Percentiles rank a stretch among this genome's conserved stretches.
These are phyloP conservation scores for Mormoops blainvillei DNA, from an alignment of 2,113 vertebrate genomes.

Conservation along the genomic window DNA sequence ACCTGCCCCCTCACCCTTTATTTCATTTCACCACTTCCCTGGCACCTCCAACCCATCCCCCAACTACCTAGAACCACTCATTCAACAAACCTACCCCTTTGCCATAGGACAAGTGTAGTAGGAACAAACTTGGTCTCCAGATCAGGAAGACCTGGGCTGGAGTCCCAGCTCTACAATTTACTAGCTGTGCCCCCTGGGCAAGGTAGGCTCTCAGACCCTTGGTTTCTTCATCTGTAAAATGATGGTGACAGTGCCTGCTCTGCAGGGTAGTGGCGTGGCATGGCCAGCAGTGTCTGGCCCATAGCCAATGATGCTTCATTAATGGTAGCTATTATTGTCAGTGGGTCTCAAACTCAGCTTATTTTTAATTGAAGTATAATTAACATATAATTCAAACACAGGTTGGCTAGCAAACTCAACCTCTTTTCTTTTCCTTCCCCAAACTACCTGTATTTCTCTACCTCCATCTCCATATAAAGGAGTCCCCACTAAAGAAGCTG, in stretches of 20 bases:
- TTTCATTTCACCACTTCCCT: neutral
- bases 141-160: neutral
- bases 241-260: neutral
- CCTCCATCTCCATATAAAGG: neutral
- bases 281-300: neutral
- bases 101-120: neutral
- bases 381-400: slow-evolving; percentile 3
- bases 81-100: neutral
- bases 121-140: neutral
- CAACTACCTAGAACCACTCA: neutral
- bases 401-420: neutral
- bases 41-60: neutral
- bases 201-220: neutral
- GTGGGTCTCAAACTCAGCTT: neutral
- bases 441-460: slow-evolving; percentile 5
- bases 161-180: neutral
- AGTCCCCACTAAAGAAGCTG: neutral
- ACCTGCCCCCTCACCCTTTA: neutral
- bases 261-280: neutral
- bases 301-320: neutral
- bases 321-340: neutral
- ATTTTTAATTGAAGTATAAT: slow-evolving; percentile 4
- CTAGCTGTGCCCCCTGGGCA: neutral
- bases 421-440: neutral
- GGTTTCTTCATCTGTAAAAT: slow-evolving; percentile 35